Conservation (phyloP, 2,113 vertebrate genomes). For the Poicephalus gulielmi region DNA sequence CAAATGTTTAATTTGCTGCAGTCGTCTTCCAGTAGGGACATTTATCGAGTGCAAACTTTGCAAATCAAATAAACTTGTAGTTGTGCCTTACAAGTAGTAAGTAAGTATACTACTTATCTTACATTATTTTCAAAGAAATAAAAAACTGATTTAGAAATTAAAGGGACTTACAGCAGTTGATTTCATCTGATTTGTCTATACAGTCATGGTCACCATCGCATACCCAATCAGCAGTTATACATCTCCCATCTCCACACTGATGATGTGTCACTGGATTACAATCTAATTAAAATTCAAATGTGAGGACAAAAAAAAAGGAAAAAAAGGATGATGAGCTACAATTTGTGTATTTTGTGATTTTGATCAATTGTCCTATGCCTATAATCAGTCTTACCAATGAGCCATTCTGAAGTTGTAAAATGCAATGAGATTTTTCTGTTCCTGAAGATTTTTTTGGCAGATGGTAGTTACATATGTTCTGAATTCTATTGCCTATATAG, state of each 20-base stretch:
- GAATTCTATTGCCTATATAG: not conserved
- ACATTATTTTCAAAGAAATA: not conserved
- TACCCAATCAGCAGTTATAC: conserved; percentile 86
- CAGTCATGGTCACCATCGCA: conserved; percentile 98
- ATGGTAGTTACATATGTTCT: not conserved
- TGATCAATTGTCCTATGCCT: not conserved
- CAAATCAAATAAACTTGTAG: not conserved
- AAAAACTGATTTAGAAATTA: not conserved
- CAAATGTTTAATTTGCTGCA: not conserved
- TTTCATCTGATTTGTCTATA: conserved; percentile 91
- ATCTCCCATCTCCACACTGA: conserved; percentile 89
- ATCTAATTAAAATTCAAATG: conserved; percentile 66
- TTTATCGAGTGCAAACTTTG: not conserved
- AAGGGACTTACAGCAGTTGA: conserved; percentile 91
- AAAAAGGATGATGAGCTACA: not conserved
- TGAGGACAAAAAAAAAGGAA: not conserved
- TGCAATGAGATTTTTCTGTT: not conserved
- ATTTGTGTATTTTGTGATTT: not conserved
- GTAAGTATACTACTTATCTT: not conserved
- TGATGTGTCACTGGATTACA: conserved; percentile 80
- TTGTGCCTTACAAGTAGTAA: not conserved
- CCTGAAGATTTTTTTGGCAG: not conserved
- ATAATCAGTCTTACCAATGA: not conserved
- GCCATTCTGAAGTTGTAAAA: not conserved
- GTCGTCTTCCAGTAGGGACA: not conserved